Conservation (phyloP, 2,797 vertebrate genomes). For the Semaprochilodus insignis region DNA sequence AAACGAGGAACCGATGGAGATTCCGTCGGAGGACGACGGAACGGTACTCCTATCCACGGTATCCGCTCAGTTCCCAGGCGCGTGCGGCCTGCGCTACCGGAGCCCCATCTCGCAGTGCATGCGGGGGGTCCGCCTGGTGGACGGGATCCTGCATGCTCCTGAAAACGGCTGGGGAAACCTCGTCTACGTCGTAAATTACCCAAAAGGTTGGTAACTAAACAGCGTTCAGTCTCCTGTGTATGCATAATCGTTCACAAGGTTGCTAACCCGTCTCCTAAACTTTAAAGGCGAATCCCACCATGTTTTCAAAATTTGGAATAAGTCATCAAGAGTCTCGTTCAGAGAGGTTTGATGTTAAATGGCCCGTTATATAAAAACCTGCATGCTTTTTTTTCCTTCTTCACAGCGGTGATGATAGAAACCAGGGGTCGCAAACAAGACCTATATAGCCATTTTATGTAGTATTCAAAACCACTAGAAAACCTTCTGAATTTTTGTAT, state of each 20-base stretch:
- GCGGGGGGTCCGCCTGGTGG: slow-evolving; percentile 94
- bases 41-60: slow-evolving; percentile 94
- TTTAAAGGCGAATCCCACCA: neutral
- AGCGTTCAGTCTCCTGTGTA: slow-evolving; percentile 44
- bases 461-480: too few relatives aligned
- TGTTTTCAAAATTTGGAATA: neutral
- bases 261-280: neutral
- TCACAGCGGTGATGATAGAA: too few relatives aligned
- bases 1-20: slow-evolving; percentile 98
- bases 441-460: too few relatives aligned
- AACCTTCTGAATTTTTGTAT: too few relatives aligned
- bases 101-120: slow-evolving; percentile 98
- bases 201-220: slow-evolving; percentile 85
- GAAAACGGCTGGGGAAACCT: slow-evolving; percentile 96
- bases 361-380: too few relatives aligned
- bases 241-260: neutral
- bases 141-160: slow-evolving; percentile 92
- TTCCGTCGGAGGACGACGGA: slow-evolving; percentile 96
- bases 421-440: too few relatives aligned
- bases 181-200: slow-evolving; percentile 96
- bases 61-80: slow-evolving; percentile 95
- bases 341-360: too few relatives aligned
- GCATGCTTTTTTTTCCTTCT: too few relatives aligned
- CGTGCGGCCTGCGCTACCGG: slow-evolving; percentile 94
- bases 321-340: too few relatives aligned